These are phyloP conservation scores for Cantharis rustica DNA, from an alignment of 2,888 invertebrate species.

Conservation along the genomic window DNA sequence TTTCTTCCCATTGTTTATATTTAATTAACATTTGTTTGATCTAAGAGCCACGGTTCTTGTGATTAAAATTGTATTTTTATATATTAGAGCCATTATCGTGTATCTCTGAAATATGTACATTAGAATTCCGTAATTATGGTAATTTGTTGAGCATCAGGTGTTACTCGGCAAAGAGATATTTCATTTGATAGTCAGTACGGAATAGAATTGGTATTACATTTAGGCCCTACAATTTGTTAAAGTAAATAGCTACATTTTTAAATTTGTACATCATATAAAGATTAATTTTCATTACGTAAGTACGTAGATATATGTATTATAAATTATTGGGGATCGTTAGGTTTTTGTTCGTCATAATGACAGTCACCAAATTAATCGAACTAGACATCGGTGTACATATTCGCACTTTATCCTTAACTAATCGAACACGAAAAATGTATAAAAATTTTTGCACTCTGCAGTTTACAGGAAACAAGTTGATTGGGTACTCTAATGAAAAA, in stretches of 20 bases:
- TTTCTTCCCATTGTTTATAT: neutral
- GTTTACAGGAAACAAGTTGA: neutral
- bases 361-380: neutral
- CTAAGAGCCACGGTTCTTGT: neutral
- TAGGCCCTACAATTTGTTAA: conserved; percentile 17
- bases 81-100: neutral
- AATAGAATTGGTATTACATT: conserved; percentile 18
- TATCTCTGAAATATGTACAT: neutral
- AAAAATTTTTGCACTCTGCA: neutral
- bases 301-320: neutral
- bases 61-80: neutral
- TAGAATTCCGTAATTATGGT: conserved; percentile 11
- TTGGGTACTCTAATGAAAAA: neutral
- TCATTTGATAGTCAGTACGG: conserved; percentile 10
- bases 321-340: neutral
- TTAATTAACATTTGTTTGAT: neutral
- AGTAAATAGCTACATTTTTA: neutral
- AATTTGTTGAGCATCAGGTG: conserved; percentile 23
- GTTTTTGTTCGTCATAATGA: neutral
- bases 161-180: conserved; percentile 16
- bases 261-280: neutral
- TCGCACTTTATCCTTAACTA: neutral
- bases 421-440: neutral
- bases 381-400: neutral
- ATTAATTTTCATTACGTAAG: neutral